Evolutionary conservation across 2,797 vertebrate genomes (phyloP), one percentile per base, ranked within the genome.

Genomic region (Falco concolor): DNA sequence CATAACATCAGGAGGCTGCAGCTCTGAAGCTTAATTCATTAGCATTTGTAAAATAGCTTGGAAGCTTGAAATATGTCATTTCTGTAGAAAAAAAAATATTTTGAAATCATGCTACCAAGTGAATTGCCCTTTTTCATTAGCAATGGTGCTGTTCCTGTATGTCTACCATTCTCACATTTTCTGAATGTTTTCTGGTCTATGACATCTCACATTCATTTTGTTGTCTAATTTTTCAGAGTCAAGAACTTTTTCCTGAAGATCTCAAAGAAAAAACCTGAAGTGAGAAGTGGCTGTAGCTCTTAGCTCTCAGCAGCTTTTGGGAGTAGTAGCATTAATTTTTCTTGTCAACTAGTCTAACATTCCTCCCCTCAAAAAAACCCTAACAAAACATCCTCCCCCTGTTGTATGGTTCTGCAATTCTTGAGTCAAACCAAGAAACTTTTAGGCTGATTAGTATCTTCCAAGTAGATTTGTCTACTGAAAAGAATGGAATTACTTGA

Each of bases 311-410:
- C 8, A 80, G 18, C 27, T 83, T 72, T 80, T 64, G 30, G 30
- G 24, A 57, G 5, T 15, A 63, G 12, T 25, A 74, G 6, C 2
- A 68, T 53, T 44, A 45, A 19, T 67, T 83, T 91, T 80, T 6
- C 23, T 64, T 76, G 16, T 36, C 10, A 77, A 27, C 18, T 70
- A 10, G 56, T 83, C 42, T 32, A 49, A 12, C 6, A 13, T 42
- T 50, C 5, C 3, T 13, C 8, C 32, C 3, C 9, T 61, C 15
- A 47, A 60, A 70, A 75, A 47, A 27, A 16, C 4, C 0, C 0
- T 24, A 28, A 44, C 17, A 38, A 59, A 68, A 38, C 3, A 27
- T 21, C 9, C 25, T n/a, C 5, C 4, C 2, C 5, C 4, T 9
- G 2, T 32, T 3, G 0, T 20, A 32, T 24, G 17, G 23, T 67